Base-by-base conservation (phyloP, 2,113 vertebrate genomes). In the Anser cygnoides region DNA sequence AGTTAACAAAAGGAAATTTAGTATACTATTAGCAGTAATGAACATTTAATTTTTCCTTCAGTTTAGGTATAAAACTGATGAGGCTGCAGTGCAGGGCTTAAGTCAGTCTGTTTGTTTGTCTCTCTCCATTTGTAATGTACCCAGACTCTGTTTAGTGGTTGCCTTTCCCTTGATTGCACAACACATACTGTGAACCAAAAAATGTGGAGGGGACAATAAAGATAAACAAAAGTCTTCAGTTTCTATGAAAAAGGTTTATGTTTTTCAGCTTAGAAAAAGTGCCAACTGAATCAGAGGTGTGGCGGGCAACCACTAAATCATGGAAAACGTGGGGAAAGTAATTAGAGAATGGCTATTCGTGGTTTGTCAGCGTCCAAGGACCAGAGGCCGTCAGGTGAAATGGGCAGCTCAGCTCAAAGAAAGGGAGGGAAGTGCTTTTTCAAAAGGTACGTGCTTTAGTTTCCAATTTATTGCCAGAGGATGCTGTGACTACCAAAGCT, bases 331-430 rank as follows among this genome's bases (percentile, higher is more conserved):
- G 22, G 61, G 59, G 72, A 49, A 9, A 13, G 55, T 49, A 18
- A 10, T 28, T 5, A 0, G 3, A 10, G 44, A 19, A 10, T 8
- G 50, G 16, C 39, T 14, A 0, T 2, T 66, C 2, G 0, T 6
- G 59, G 26, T 52, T 85, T 77, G 43, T 41, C 79, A 5, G 44
- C 11, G 46, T 2, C 6, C 31, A 10, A 11, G 44, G 78, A 17
- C 6, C 2, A 10, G 62, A 10, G 66, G 83, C 74, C 41, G 18
- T 81, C 76, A 93, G 84, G 44, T 9, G 11, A 28, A 61, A 16
- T 12, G 29, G 63, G 43, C 49, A 18, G 37, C 68, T 91, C 57
- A 15, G 14, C 33, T 50, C 6, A 46, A 62, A 77, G 68, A 95
- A 91, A 91, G 70, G 41, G 54, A 18, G 91, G 91, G 84, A 88